A percentile compares a stretch with the other conserved stretches of the same genome.
These are phyloP conservation scores for Ellobius talpinus DNA, from an alignment of 2,113 vertebrate genomes.

Conservation along the genomic window DNA sequence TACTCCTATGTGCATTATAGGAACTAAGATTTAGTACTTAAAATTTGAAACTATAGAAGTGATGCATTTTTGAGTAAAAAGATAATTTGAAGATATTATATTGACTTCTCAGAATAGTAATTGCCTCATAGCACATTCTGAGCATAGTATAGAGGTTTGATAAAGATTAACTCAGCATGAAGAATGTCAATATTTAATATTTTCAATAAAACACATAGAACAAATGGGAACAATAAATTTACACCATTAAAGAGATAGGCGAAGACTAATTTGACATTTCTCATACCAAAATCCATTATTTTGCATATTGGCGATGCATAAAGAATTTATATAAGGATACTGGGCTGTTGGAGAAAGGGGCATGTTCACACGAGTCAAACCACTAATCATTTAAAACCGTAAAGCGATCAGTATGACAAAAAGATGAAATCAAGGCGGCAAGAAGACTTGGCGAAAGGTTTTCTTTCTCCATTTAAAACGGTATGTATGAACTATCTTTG, in stretches of 20 bases:
- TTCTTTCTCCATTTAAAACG: conserved; percentile 55
- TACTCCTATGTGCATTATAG: background rate
- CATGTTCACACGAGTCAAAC: conserved; percentile 26
- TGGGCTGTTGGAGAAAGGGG: background rate
- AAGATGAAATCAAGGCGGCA: conserved; percentile 23
- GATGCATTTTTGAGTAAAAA: conserved; percentile 12
- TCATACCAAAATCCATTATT: background rate
- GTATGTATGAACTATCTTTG: conserved; percentile 52
- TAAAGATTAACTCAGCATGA: background rate
- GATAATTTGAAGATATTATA: conserved; percentile 3
- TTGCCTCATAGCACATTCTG: background rate
- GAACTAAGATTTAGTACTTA: conserved; percentile 23
- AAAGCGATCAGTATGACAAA: conserved; percentile 6
- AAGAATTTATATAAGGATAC: conserved; percentile 9
- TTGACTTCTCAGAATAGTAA: background rate
- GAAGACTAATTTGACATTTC: background rate
- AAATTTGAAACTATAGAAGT: conserved; percentile 29
- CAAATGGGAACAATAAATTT: background rate
- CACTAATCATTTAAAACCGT: conserved; percentile 15
- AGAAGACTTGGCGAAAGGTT: background rate
- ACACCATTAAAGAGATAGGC: background rate
- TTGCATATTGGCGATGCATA: background rate
- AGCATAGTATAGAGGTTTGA: background rate
- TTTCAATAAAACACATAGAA: background rate
- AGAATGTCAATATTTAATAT: conserved; percentile 23